These are phyloP conservation scores for Upupa epops DNA, from an alignment of 2,113 vertebrate species.

Conservation along the genomic window DNA sequence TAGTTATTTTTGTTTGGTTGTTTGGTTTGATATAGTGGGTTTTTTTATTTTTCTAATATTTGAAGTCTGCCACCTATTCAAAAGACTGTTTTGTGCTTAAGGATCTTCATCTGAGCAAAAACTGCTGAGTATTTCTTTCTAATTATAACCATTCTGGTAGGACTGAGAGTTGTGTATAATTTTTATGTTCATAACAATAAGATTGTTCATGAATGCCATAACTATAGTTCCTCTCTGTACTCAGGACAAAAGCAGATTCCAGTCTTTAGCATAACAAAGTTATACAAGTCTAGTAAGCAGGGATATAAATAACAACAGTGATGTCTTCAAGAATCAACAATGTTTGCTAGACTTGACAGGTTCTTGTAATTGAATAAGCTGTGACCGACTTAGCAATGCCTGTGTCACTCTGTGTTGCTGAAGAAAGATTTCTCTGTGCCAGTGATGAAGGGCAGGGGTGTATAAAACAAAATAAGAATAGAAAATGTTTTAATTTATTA, in stretches of 20 bases:
- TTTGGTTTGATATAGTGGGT: neutral
- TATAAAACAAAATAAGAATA: neutral
- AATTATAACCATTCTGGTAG: neutral
- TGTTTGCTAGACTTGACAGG: slow-evolving; percentile 25
- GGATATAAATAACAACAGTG: slow-evolving; percentile 42
- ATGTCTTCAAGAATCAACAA: slow-evolving; percentile 37
- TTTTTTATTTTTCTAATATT: neutral
- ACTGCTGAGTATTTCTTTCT: neutral
- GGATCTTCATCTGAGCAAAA: neutral
- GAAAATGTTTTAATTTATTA: slow-evolving; percentile 9
- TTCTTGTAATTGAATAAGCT: slow-evolving; percentile 47
- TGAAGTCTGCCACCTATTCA: neutral
- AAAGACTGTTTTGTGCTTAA: neutral
- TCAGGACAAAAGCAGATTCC: slow-evolving; percentile 31
- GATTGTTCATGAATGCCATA: slow-evolving; percentile 26
- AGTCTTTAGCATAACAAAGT: slow-evolving; percentile 46
- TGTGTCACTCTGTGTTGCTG: neutral
- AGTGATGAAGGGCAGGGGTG: neutral
- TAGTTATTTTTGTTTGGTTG: neutral
- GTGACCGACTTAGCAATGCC: neutral
- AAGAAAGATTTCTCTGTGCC: neutral
- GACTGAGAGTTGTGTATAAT: neutral
- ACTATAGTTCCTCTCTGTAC: neutral
- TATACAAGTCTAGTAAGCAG: slow-evolving; percentile 19
- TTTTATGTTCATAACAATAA: neutral